Conservation (phyloP, 2,797 vertebrate genomes). For the Anas acuta region DNA sequence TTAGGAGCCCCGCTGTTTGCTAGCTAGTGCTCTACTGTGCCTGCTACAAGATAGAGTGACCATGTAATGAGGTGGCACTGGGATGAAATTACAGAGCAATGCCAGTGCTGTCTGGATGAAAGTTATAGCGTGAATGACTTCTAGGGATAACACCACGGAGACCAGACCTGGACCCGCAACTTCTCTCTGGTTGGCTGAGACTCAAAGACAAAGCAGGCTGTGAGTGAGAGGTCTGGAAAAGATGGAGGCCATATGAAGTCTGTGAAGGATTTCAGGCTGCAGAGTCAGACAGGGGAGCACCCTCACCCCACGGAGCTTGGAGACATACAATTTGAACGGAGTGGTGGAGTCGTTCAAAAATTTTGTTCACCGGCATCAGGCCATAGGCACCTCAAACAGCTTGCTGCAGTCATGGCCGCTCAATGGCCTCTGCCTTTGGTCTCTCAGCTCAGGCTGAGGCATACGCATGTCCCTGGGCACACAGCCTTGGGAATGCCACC, state of each 20-base stretch:
- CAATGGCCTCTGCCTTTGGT: not conserved
- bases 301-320: no score
- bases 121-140: not conserved
- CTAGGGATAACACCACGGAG: not conserved
- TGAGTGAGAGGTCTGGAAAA: not conserved
- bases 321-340: not conserved
- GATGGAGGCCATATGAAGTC: not conserved
- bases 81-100: not conserved
- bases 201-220: not conserved
- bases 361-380: not conserved
- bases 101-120: no score
- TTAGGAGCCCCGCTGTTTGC: not conserved
- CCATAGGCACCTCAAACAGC: fast-evolving
- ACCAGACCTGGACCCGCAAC: not conserved
- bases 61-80: not conserved
- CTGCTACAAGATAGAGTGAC: not conserved
- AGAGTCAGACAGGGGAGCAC: not conserved
- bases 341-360: fast-evolving
- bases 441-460: no score
- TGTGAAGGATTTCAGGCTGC: not conserved
- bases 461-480: fast-evolving
- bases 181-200: not conserved
- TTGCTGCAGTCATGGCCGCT: fast-evolving
- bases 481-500: fast-evolving
- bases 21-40: fast-evolving